Base-by-base conservation (phyloP, 2,113 vertebrate genomes). In the Dunckerocampus dactyliophorus region DNA sequence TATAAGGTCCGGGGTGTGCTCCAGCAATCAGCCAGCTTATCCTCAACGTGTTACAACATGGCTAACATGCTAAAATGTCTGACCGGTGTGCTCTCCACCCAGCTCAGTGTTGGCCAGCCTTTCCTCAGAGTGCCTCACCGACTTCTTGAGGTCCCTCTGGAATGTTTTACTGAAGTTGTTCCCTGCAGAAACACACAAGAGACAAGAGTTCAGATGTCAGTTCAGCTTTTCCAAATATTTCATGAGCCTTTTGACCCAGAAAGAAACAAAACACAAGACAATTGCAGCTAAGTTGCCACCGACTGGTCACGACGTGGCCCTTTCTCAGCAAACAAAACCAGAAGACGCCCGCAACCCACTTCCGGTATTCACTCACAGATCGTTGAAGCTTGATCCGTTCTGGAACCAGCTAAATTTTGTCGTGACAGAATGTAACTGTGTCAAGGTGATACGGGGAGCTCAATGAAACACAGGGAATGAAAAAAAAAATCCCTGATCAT, bases 401-500 rank as follows among this genome's bases (percentile, higher is more conserved):
- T 8, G 34, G 12, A 59, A 55, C 59, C 47, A 21, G 24, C 17
- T 65, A 59, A 62, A 69, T n/a, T n/a, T n/a, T n/a, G 58, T 39
- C 34, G 31, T 60, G 80, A 77, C 74, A 48, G 47, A 78, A 56
- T 53, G 60, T 58, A 70, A 69, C 67, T 74, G 49, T 77, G 79
- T 77, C 84, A 87, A 84, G 82, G 88, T 85, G 81, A 86, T 60
- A 49, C 24, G 37, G 53, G 45, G 59, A 75, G 69, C 62, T 74
- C 71, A 75, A 56, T 47, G 61, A 71, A 79, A 62, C 72, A 62
- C 71, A 60, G 49, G 47, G 42, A 71, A 51, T 12, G 11, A 62
- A 75, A 71, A 12, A 62, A 79, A 77, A 82, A 72, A 62, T 62
- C 83, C 86, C 52, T 51, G 77, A 77, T 90, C 85, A 88, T 85